Evolutionary conservation across 1,140 invertebrate genomes (phyloP), one percentile per base, ranked within the genome.

Genomic region (Drosophila obscura): DNA sequence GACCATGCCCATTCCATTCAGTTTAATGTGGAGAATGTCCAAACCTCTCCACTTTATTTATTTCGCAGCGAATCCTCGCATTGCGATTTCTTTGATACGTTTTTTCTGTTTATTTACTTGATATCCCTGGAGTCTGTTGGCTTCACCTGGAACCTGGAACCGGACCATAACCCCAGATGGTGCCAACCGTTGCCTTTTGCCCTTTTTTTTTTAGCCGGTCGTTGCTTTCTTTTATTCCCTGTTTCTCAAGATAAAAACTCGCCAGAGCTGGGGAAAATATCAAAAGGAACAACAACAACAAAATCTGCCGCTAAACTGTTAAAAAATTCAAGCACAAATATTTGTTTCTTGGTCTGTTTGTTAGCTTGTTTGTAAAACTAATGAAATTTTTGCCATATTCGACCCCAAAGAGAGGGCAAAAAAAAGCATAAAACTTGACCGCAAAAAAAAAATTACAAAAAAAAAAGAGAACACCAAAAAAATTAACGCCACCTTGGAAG

Each of bases 361-460:
- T 77, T 85, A 80, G 81, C 81, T 87, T 85, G 81, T 85, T 85
- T 85, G 81, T 81, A 87, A 85, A 85, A 85, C 81, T 85, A 85
- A 85, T 87, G 81, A 85, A 85, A 85, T 85, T 85, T 85, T 81
- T 87, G 81, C 81, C 79, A 84, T 84, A 84, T 85, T 84, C 79
- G 63, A 87, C 73, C 82, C 72, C 56, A 71, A 68, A 81, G 62
- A 80, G 24, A 71, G 31, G 8, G 31, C 31, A 31, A 75, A 79
- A 73, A 69, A 80, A 57, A 57, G 60, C 72, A 80, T 53, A 62
- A 65, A 85, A 73, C 56, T 85, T 85, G 74, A 85, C 74, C 78
- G 65, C 71, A 65, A 57, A 66, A 71, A 66, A 71, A 73, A 82
- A 88, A 84, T 78, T 89, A 72, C 74, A 80, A 89, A 69, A 69